These are phyloP conservation scores for Nycticebus coucang DNA, from an alignment of 2,113 vertebrate genomes.

Conservation along the genomic window DNA sequence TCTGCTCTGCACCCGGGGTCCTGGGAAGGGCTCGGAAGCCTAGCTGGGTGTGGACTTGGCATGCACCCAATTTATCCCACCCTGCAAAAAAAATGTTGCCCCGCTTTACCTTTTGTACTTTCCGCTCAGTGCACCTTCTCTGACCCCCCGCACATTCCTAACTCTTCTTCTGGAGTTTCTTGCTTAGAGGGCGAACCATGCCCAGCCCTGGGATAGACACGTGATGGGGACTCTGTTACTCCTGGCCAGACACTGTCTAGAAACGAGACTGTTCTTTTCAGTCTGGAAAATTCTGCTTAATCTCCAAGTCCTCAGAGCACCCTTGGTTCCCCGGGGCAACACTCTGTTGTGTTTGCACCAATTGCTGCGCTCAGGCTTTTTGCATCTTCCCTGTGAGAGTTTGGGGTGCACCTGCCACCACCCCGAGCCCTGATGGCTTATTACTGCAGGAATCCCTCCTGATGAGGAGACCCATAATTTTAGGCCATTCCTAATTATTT, in stretches of 20 bases:
- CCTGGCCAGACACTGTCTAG: rapidly evolving
- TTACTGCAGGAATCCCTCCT: background rate
- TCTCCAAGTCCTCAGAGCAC: background rate
- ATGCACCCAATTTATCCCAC: background rate
- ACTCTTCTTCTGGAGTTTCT: background rate
- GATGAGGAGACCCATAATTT: background rate
- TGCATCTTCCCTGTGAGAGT: background rate
- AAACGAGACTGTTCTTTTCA: background rate
- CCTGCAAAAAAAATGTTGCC: background rate
- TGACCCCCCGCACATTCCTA: background rate
- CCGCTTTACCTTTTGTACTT: background rate
- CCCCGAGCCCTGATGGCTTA: background rate
- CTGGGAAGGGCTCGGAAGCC: too few relatives aligned
- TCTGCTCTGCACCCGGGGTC: background rate
- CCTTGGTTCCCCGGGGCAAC: background rate
- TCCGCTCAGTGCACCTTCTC: background rate
- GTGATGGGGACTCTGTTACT: background rate
- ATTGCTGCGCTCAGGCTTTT: background rate
- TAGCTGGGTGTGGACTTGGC: background rate
- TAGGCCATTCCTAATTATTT: background rate
- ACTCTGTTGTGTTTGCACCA: background rate
- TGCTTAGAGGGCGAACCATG: background rate
- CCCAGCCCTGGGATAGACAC: background rate
- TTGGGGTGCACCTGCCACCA: background rate
- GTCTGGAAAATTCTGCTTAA: background rate